Percentiles rank a stretch among this genome's conserved stretches.
phyloP scores from a whole-genome alignment of 2,797 vertebrate species.

The Tachyglossus aculeatus region DNA sequence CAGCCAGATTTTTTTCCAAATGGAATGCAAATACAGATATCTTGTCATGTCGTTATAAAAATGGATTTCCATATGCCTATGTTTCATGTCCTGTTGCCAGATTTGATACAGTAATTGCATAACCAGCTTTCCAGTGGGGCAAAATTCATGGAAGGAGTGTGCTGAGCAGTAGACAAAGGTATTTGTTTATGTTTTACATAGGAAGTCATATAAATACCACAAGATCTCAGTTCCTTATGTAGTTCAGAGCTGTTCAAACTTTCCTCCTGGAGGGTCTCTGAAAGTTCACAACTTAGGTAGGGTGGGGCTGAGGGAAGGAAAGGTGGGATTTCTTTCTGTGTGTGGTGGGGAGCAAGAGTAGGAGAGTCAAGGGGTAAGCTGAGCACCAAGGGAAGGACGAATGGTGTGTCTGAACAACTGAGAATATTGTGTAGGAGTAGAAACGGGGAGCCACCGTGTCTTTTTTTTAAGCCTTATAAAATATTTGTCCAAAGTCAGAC shows the following conservation, averaged over 20 bases:
- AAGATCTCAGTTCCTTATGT: conserved; percentile 48
- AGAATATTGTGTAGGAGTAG: no score
- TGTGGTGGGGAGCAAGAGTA: background rate
- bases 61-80: background rate
- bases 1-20: conserved; percentile 19
- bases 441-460: no score
- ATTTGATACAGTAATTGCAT: conserved; percentile 19
- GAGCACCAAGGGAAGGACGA: no score
- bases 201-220: conserved; percentile 47
- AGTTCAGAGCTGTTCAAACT: conserved; percentile 54
- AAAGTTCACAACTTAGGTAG: conserved; percentile 27
- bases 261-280: conserved; percentile 58
- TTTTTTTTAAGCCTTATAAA: conserved; percentile 18
- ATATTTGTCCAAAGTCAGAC: conserved; percentile 44
- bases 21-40: conserved; percentile 15
- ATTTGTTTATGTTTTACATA: conserved; percentile 51
- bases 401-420: no score
- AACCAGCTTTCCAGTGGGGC: conserved; percentile 36
- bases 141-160: conserved; percentile 29
- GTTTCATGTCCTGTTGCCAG: background rate
- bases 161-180: conserved; percentile 43
- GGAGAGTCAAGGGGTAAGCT: no score
- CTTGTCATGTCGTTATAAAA: background rate
- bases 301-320: background rate
- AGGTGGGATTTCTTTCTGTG: conserved; percentile 10